Evolutionary conservation across 2,113 vertebrate genomes (phyloP), one percentile per base, ranked within the genome.

Genomic region (Sapayoa aenigma): DNA sequence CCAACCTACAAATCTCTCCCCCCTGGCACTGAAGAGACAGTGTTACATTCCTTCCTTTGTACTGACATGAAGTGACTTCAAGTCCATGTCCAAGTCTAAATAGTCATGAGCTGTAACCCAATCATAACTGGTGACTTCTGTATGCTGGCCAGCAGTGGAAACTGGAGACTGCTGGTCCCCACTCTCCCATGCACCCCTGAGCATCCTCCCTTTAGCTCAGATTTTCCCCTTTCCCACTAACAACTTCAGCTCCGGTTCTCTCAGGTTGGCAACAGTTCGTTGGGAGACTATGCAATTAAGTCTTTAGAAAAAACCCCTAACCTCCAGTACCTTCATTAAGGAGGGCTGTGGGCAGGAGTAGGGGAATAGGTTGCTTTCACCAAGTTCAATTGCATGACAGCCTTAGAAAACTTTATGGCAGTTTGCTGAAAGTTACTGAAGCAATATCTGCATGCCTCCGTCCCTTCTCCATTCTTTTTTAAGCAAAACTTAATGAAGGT

Each of bases 1-100:
- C 97, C 97, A 95, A 91, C 72, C 77, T 91, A 76, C 80, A 89
- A 93, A 92, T 95, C 96, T 94, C 90, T 93, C 95, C 91, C 92
- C 53, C 73, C 69, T 94, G 94, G 91, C 96, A 96, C 93, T 87
- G 81, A 41, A 94, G 88, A 95, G 93, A 96, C 93, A 96, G 94
- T 96, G 96, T 95, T 96, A 95, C 97, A 97, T 98, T 97, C 97
- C 94, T 97, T 59, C 92, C 95, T 98, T 97, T 98, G 96, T 98
- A 74, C 87, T 81, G 89, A 95, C 94, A 80, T 50, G 79, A 94
- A 95, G 96, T 89, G 73, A 49, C 96, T 96, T 95, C 95, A 92
- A 93, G 97, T 97, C 96, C 93, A 96, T 74, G 90, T 93, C 96
- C 97, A 98, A 96, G 94, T 92, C 91, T 94, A 95, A 95, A 94